Evolutionary conservation across 2,888 invertebrate species (phyloP).

Genomic region (Hylaea fasciaria): DNA sequence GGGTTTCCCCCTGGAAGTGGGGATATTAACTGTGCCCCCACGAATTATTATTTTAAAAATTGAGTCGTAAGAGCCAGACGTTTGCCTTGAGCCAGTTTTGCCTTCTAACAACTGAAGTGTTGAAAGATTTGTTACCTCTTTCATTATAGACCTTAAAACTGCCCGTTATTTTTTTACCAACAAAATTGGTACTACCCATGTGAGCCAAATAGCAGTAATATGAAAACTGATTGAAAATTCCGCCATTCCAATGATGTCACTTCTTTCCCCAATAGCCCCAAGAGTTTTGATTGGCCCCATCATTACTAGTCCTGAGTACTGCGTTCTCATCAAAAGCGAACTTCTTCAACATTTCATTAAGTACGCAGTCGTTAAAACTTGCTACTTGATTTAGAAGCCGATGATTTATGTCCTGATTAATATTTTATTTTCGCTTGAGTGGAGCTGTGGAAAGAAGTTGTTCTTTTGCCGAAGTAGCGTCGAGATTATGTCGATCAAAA

Average conservation of each 20-base stretch:
- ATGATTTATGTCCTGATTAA: constrained; percentile 36
- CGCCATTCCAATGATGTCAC: no score
- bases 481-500: no score
- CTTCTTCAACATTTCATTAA: constrained; percentile 32
- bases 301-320: background rate
- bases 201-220: no score
- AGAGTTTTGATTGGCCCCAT: background rate
- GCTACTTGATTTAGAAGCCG: constrained; percentile 35
- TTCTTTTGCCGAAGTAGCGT: background rate
- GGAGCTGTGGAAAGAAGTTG: background rate
- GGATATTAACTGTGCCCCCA: background rate
- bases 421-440: constrained; percentile 10
- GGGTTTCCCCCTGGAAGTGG: background rate
- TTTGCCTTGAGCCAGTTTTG: no score
- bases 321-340: constrained; percentile 7
- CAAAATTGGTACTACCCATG: no score
- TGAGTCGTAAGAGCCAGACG: no score
- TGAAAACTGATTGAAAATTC: no score
- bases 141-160: no score
- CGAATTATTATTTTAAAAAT: no score
- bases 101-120: no score
- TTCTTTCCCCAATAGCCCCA: background rate
- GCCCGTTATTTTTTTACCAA: no score
- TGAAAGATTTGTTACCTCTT: no score
- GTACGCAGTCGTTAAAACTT: constrained; percentile 36